Evolutionary conservation across 2,797 vertebrate species (phyloP).

Genomic region (Clarias fuscus): DNA sequence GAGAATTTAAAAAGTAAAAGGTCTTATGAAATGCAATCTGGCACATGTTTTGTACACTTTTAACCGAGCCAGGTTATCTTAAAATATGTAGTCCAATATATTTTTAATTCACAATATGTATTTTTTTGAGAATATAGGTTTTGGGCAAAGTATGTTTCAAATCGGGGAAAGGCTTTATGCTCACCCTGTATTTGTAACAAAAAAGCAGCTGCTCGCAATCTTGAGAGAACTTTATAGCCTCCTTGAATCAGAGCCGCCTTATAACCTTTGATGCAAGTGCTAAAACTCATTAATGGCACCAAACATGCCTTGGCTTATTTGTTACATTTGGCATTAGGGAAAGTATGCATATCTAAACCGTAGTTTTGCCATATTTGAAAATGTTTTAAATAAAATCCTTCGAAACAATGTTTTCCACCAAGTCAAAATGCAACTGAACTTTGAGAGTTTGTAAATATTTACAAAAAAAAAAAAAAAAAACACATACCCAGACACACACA

Average conservation of each 20-base stretch:
- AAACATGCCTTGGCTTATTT: neutral
- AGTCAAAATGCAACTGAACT: neutral
- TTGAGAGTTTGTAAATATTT: neutral
- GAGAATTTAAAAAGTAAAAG: no score
- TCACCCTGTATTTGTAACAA: neutral
- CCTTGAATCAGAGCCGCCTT: conserved; percentile 3
- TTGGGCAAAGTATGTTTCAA: no score
- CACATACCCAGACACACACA: neutral
- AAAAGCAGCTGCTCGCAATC: neutral
- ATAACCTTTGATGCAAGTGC: neutral
- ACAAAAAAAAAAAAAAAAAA: neutral
- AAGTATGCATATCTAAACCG: neutral
- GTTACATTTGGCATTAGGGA: neutral
- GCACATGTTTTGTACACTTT: neutral
- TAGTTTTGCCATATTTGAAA: neutral
- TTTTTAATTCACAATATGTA: no score
- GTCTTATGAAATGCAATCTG: no score
- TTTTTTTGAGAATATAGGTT: no score
- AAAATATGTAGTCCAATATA: no score
- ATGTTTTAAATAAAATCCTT: neutral
- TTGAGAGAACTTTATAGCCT: neutral
- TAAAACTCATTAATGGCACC: neutral
- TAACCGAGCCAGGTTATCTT: no score
- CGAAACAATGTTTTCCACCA: neutral
- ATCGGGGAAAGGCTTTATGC: no score